These are phyloP conservation scores for Aradus depressus DNA, from an alignment of 2,888 invertebrate species.

Conservation along the genomic window DNA sequence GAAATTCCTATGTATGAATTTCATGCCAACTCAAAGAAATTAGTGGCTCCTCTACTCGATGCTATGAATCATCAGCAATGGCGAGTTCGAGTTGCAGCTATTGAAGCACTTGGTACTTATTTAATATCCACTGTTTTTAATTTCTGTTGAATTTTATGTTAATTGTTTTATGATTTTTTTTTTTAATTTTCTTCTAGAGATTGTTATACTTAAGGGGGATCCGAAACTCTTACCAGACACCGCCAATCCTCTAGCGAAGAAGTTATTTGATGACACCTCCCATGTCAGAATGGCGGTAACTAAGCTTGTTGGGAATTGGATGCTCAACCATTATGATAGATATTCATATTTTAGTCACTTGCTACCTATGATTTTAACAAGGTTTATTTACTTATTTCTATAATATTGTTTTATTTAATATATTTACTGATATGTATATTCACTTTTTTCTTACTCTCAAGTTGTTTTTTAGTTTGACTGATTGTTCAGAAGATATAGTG, in stretches of 20 bases:
- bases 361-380: conserved; percentile 72
- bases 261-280: conserved; percentile 74
- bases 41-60: conserved; percentile 59
- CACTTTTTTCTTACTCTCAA: conserved; percentile 21
- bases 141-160: background rate
- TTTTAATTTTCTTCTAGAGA: conserved; percentile 34
- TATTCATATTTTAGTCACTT: conserved; percentile 83
- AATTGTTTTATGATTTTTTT: no score
- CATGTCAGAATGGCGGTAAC: conserved; percentile 66
- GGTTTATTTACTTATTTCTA: conserved; percentile 44
- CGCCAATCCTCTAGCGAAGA: conserved; percentile 69
- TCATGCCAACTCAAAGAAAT: conserved; percentile 58
- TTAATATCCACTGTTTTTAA: background rate
- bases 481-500: conserved; percentile 64
- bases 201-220: conserved; percentile 55
- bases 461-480: conserved; percentile 53
- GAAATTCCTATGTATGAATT: conserved; percentile 54
- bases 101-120: conserved; percentile 56
- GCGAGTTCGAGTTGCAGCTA: conserved; percentile 59
- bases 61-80: conserved; percentile 75
- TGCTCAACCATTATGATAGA: conserved; percentile 65
- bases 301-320: conserved; percentile 63
- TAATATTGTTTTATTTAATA: background rate
- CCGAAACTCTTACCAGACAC: conserved; percentile 60
- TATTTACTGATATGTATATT: background rate